phyloP scores from a whole-genome alignment of 2,797 vertebrate genomes.

The Hipposideros larvatus region DNA sequence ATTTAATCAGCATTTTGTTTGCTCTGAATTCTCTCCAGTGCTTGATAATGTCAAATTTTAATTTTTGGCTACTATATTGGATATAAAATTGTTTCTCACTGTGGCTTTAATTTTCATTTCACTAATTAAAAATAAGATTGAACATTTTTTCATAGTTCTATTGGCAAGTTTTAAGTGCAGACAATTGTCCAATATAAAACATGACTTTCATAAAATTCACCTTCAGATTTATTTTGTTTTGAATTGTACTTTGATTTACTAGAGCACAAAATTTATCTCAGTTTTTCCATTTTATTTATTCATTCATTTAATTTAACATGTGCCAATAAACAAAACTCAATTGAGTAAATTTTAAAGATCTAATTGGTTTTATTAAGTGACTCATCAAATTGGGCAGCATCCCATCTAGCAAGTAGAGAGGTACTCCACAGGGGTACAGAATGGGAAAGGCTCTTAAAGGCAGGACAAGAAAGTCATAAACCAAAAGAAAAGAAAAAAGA shows the following conservation, averaged over 20 bases:
- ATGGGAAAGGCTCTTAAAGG: too few relatives aligned
- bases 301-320: not conserved
- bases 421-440: too few relatives aligned
- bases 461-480: too few relatives aligned
- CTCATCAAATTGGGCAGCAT: too few relatives aligned
- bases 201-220: not conserved
- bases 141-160: not conserved
- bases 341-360: too few relatives aligned
- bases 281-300: not conserved
- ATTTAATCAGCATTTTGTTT: not conserved
- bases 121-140: not conserved
- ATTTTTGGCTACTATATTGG: not conserved
- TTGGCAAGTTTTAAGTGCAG: not conserved
- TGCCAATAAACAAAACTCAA: too few relatives aligned
- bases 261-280: not conserved
- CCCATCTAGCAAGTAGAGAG: too few relatives aligned
- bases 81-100: too few relatives aligned
- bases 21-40: not conserved
- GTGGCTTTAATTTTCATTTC: slow-evolving; percentile 28
- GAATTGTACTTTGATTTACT: not conserved
- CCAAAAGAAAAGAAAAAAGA: too few relatives aligned
- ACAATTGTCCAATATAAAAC: not conserved
- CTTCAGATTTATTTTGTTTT: slow-evolving; percentile 25
- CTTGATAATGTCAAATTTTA: not conserved
- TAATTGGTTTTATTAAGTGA: too few relatives aligned